Evolutionary conservation across 1,140 invertebrate species (phyloP), one percentile per base, ranked within the genome.

Genomic region (Sycobia sp.): DNA sequence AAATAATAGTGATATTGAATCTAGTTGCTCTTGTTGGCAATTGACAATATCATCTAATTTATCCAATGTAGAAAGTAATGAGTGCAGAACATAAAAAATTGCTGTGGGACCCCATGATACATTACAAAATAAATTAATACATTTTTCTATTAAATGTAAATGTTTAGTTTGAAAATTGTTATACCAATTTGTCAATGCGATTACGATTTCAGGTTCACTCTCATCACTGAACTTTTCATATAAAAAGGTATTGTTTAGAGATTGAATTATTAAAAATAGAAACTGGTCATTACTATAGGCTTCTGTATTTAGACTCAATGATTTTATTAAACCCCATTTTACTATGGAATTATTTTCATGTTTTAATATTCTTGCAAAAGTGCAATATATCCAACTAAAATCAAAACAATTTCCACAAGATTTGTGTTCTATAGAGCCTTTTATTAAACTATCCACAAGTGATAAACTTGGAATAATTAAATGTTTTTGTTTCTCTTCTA

Each of bases 401-500:
- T 72, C 62, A 27, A 78, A 71, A 41, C 74, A 74, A 53, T 73
- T 53, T 5, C 54, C 58, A 60, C 72, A 73, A 11, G 23, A 38
- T 55, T 41, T 38, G 18, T 72, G 71, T n/a, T 69, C 59, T 13
- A 39, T 27, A 32, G 63, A 67, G 16, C 51, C 62, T 34, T 70
- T 39, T 53, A 77, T 56, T 29, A 84, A 67, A 54, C 46, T 72
- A 32, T 77, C 61, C 49, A 84, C 25, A 59, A 78, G 75, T 14
- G 62, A 70, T 13, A 87, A 65, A n/a, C 81, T 74, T 46, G 86
- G 86, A 34, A 79, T 71, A 16, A 87, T 73, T 11, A 88, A 72
- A 71, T 88, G 86, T n/a, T 80, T 81, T 71, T 86, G 86, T 67
- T 86, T 86, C 67, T 87, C 86, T 70, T 88, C 86, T 14, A 87